These are phyloP conservation scores for Monopterus albus DNA, from an alignment of 2,113 vertebrate genomes.

Conservation along the genomic window DNA sequence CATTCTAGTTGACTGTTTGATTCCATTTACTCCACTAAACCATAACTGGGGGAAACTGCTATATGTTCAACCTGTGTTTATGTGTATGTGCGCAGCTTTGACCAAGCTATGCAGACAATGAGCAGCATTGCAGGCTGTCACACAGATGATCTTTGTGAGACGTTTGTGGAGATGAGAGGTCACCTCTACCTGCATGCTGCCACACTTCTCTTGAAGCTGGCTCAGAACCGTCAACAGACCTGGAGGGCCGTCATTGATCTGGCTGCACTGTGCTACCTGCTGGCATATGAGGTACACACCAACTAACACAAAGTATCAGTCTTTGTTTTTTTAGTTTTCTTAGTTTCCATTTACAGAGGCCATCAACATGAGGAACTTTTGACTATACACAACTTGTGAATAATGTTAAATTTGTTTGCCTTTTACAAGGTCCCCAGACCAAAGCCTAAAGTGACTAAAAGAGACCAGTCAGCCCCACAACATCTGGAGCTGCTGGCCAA, in stretches of 20 bases:
- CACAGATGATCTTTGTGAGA: constrained; percentile 85
- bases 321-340: neutral
- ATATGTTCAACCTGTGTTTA: neutral
- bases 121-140: constrained; percentile 75
- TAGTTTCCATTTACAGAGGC: neutral
- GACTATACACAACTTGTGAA: no score
- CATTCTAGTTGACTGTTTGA: no score
- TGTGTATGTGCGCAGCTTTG: constrained; percentile 83
- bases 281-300: constrained; percentile 90
- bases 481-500: constrained; percentile 88
- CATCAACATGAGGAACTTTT: no score
- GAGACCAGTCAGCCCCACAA: constrained; percentile 83
- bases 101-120: constrained; percentile 86
- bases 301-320: neutral
- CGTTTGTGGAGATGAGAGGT: constrained; percentile 90
- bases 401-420: no score
- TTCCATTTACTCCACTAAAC: no score
- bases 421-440: constrained; percentile 87
- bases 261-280: constrained; percentile 89
- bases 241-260: constrained; percentile 89
- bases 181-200: constrained; percentile 94
- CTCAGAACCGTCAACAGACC: constrained; percentile 84
- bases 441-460: constrained; percentile 89
- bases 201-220: constrained; percentile 92
- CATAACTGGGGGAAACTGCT: no score